These are phyloP conservation scores for Pogoniulus pusillus DNA, from an alignment of 2,797 vertebrate species.

Conservation along the genomic window DNA sequence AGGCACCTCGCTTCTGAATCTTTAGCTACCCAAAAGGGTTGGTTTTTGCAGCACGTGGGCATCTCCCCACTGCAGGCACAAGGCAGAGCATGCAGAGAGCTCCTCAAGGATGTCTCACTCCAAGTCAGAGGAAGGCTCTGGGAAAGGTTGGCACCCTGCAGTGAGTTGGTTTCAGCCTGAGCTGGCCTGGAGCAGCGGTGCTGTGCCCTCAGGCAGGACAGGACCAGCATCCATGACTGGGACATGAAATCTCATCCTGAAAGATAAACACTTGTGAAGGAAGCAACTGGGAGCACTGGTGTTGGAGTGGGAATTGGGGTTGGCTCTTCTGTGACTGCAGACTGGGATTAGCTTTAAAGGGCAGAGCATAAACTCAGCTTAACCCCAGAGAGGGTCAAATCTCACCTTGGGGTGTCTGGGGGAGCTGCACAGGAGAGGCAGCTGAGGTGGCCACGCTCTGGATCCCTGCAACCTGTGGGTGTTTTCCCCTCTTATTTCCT, in stretches of 20 bases:
- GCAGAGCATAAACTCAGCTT: accelerated
- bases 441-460: accelerated
- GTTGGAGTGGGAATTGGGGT: accelerated
- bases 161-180: neutral
- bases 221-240: accelerated
- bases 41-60: neutral
- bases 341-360: neutral
- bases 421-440: no score
- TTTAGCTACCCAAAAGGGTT: neutral
- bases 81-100: neutral
- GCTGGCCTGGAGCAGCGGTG: neutral
- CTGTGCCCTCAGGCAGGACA: neutral
- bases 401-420: neutral
- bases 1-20: neutral
- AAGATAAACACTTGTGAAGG: neutral
- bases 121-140: no score
- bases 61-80: neutral
- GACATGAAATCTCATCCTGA: accelerated
- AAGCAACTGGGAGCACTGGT: neutral
- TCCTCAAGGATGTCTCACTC: neutral
- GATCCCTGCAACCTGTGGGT: neutral
- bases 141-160: neutral
- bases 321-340: neutral
- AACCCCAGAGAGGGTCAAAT: accelerated
- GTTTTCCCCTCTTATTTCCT: neutral